These are phyloP conservation scores for Cephus rjabovi DNA, from an alignment of 2,888 invertebrate genomes.

Conservation along the genomic window DNA sequence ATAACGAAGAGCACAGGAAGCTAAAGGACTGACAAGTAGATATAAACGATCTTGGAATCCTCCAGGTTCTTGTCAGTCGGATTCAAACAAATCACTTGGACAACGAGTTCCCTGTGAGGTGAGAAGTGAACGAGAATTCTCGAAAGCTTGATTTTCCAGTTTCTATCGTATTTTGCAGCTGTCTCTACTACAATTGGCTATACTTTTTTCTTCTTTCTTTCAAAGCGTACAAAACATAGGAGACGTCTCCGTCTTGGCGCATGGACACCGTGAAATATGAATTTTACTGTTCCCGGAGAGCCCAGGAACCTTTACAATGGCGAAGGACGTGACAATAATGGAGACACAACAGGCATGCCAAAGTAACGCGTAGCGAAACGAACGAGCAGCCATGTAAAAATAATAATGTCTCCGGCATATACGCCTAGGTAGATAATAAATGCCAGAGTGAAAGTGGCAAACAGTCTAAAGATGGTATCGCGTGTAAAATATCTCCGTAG, in stretches of 20 bases:
- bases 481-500: not conserved
- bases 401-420: not conserved
- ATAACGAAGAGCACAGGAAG: not conserved
- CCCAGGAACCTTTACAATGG: not conserved
- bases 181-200: not conserved
- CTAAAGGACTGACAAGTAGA: not conserved
- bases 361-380: not conserved
- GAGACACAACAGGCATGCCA: not conserved
- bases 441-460: not conserved
- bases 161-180: not conserved
- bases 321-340: not conserved
- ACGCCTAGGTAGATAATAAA: not conserved
- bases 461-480: not conserved
- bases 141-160: not conserved
- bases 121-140: not conserved
- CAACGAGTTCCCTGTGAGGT: not conserved
- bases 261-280: not conserved
- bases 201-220: not conserved
- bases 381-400: not conserved
- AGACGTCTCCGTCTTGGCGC: not conserved
- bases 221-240: not conserved
- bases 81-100: not conserved
- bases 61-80: not conserved
- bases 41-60: not conserved
- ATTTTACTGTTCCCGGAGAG: not conserved